phyloP scores from a whole-genome alignment of 2,797 vertebrate species.

The Danio choprae region DNA sequence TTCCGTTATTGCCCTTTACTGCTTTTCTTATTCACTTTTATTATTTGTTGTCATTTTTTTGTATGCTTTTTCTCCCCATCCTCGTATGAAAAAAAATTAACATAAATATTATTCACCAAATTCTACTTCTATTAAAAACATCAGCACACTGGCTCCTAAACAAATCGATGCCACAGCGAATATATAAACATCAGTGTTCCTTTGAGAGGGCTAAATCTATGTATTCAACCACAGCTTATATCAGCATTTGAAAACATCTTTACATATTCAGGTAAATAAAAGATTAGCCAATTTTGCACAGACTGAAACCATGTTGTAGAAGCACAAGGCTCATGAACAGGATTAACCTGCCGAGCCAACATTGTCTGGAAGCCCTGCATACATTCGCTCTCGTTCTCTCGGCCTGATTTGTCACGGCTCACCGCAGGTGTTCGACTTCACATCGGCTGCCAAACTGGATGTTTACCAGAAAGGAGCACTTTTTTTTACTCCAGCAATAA shows the following conservation, averaged over 20 bases:
- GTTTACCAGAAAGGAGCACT: not conserved
- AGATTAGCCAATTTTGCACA: constrained; percentile 22
- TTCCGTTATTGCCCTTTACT: not conserved
- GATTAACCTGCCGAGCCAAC: constrained; percentile 35
- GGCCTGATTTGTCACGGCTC: constrained; percentile 42
- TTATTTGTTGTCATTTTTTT: not conserved
- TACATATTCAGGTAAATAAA: constrained; percentile 12
- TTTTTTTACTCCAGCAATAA: constrained; percentile 19
- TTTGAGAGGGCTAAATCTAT: not conserved
- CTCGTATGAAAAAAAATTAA: not conserved
- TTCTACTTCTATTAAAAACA: not conserved
- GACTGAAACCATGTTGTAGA: not conserved
- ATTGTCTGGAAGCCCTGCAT: constrained; percentile 31
- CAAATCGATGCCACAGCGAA: not conserved
- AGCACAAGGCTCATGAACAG: constrained; percentile 22
- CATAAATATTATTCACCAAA: not conserved
- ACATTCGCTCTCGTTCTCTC: constrained; percentile 21
- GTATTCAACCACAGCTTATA: not conserved
- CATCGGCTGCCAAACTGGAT: constrained; percentile 18
- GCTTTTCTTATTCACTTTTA: not conserved
- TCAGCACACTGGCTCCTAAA: not conserved
- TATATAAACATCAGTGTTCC: not conserved
- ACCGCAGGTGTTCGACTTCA: constrained; percentile 31
- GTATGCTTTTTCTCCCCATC: not conserved
- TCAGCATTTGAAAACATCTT: constrained; percentile 15